Conservation (phyloP, 2,888 invertebrate genomes). For the Salpingus planirostris region DNA sequence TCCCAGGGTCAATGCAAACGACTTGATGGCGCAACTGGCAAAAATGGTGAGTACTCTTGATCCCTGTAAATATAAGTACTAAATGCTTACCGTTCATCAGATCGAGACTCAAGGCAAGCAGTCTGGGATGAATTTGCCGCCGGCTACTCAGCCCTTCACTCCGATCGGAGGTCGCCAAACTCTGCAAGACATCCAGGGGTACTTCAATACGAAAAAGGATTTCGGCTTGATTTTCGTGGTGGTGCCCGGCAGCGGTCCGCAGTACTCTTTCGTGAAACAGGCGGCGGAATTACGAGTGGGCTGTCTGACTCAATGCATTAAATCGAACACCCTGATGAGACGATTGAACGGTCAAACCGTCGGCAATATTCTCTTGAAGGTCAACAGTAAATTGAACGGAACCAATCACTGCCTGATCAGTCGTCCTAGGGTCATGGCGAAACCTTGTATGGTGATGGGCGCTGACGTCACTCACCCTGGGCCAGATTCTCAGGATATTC, state of each 20-base stretch:
- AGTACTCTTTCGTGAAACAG: constrained; percentile 50
- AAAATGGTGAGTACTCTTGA: background rate
- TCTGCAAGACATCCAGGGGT: constrained; percentile 13
- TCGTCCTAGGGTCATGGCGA: constrained; percentile 21
- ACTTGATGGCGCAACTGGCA: constrained; percentile 27
- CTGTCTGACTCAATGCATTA: constrained; percentile 67
- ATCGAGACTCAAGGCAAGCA: too few species aligned
- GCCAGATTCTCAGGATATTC: constrained; percentile 57
- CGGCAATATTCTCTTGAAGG: constrained; percentile 60
- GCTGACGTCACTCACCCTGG: constrained; percentile 92
- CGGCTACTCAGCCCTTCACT: constrained; percentile 12
- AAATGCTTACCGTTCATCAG: too few species aligned
- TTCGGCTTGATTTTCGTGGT: constrained; percentile 54
- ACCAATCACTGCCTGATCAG: constrained; percentile 52
- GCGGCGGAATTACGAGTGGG: constrained; percentile 59
- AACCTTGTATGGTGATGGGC: constrained; percentile 56
- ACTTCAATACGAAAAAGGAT: constrained; percentile 16
- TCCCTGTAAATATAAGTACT: too few species aligned
- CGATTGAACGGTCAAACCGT: constrained; percentile 56
- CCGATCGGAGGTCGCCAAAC: constrained; percentile 13
- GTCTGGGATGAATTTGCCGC: background rate
- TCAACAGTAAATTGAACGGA: constrained; percentile 79
- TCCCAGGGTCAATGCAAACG: too few species aligned
- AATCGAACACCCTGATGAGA: constrained; percentile 43
- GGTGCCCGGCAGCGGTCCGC: constrained; percentile 42